phyloP scores from a whole-genome alignment of 2,888 invertebrate species.

The Herminia tarsipennalis region DNA sequence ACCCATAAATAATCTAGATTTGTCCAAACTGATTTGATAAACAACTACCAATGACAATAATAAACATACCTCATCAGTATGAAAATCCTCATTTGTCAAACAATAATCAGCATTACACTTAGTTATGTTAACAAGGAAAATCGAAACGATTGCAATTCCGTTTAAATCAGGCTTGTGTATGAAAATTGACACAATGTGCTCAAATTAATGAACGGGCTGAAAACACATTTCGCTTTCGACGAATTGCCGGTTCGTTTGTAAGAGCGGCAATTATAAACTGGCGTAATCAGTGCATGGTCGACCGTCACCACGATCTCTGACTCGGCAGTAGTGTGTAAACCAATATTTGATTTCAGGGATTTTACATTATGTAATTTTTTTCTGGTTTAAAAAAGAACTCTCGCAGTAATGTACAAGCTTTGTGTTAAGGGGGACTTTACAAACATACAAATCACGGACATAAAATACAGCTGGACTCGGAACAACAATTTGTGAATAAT shows the following conservation, averaged over 20 bases:
- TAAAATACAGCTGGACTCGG: no score
- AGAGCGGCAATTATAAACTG: conserved; percentile 77
- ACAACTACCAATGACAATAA: no score
- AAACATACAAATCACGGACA: no score
- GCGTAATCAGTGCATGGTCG: conserved; percentile 72
- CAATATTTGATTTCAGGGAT: conserved; percentile 19
- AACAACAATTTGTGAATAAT: no score
- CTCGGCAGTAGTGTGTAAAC: conserved; percentile 18
- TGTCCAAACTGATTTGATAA: no score
- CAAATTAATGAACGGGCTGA: conserved; percentile 81
- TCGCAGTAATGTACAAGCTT: no score
- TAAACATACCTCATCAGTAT: no score
- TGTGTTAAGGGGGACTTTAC: no score
- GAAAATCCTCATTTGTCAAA: conserved; percentile 24
- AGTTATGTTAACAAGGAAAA: conserved; percentile 36
- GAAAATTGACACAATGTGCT: conserved; percentile 74
- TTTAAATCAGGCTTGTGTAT: conserved; percentile 71
- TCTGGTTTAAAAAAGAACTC: background rate
- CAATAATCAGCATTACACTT: conserved; percentile 32
- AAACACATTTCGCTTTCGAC: conserved; percentile 75
- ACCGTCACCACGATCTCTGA: conserved; percentile 55
- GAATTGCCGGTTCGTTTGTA: conserved; percentile 74
- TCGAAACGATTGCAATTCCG: conserved; percentile 48
- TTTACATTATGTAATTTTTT: no score
- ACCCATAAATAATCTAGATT: no score